These are phyloP conservation scores for Podilymbus podiceps DNA, from an alignment of 2,113 vertebrate species.

Conservation along the genomic window DNA sequence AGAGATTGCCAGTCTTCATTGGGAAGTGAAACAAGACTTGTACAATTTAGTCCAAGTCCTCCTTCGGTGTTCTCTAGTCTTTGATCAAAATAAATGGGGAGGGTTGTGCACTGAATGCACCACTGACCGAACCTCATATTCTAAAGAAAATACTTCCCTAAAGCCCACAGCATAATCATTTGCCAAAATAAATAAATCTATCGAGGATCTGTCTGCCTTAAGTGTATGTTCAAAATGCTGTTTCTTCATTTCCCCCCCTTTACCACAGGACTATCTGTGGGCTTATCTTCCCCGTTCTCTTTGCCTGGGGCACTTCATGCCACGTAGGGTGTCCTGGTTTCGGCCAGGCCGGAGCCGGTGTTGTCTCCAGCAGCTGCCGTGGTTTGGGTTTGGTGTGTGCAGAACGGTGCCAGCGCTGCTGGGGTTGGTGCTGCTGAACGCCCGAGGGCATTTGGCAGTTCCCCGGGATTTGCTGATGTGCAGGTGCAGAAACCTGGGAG, in stretches of 20 bases:
- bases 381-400: too few relatives aligned
- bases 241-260: not conserved
- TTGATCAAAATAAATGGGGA: not conserved
- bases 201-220: not conserved
- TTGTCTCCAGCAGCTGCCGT: too few relatives aligned
- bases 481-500: too few relatives aligned
- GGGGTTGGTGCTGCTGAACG: too few relatives aligned
- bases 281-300: not conserved
- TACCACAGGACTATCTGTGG: fast-evolving
- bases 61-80: not conserved
- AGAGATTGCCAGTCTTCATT: not conserved
- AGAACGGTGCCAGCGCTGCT: too few relatives aligned
- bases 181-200: not conserved
- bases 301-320: too few relatives aligned
- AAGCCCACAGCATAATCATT: not conserved
- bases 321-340: not conserved
- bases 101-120: fast-evolving
- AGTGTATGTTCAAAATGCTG: not conserved
- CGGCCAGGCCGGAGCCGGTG: too few relatives aligned
- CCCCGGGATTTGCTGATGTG: too few relatives aligned
- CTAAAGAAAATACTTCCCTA: not conserved
- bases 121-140: fast-evolving
- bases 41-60: not conserved
- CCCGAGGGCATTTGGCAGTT: too few relatives aligned
- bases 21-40: not conserved